phyloP scores from a whole-genome alignment of 2,113 vertebrate species.

The Rhinoptilus africanus region DNA sequence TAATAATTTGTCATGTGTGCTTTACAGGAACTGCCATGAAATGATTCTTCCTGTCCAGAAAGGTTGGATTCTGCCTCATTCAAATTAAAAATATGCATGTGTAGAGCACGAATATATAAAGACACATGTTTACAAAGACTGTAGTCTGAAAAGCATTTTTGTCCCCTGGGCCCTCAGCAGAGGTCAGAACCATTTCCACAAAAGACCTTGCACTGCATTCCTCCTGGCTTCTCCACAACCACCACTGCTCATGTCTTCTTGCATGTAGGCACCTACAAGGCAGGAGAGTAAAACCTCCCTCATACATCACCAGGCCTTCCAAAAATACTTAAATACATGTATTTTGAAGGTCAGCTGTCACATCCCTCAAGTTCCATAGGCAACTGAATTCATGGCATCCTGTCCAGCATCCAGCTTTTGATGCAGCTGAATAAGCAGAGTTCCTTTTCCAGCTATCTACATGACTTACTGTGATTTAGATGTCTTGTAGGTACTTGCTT shows the following conservation, averaged over 20 bases:
- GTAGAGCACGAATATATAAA: background rate
- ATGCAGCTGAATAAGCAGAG: background rate
- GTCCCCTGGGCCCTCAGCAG: background rate
- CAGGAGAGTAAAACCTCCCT: background rate
- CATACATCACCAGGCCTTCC: background rate
- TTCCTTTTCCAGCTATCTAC: background rate
- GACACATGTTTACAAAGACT: background rate
- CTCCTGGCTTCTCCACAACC: background rate
- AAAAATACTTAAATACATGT: background rate
- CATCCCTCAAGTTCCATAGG: background rate
- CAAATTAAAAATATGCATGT: background rate
- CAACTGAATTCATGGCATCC: background rate
- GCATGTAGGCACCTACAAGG: background rate
- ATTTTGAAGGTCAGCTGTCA: background rate
- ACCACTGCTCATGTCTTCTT: background rate
- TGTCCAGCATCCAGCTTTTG: background rate
- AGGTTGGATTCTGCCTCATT: background rate
- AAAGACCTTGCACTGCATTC: fast-evolving
- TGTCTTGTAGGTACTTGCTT: background rate
- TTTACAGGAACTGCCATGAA: background rate
- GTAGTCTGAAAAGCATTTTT: background rate
- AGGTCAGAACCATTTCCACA: background rate
- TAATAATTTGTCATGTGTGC: background rate
- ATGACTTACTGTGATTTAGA: background rate
- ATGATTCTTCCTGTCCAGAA: background rate